Conservation (phyloP, 1,140 invertebrate genomes). For the Aphis craccivora region DNA sequence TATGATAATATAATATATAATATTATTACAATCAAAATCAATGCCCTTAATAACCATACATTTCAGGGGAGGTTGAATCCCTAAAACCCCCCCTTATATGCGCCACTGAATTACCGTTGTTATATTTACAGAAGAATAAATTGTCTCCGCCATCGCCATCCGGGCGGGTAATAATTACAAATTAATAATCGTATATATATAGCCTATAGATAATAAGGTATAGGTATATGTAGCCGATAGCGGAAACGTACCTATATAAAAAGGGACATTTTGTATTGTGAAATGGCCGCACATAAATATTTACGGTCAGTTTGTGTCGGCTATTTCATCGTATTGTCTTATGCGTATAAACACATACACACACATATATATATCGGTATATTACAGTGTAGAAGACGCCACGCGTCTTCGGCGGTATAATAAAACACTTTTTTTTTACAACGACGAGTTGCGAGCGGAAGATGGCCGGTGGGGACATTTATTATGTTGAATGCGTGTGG, state of each 20-base stretch:
- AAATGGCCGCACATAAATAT: not conserved
- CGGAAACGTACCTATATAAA: not conserved
- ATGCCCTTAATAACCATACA: no score
- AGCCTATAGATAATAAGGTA: not conserved
- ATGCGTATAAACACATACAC: not conserved
- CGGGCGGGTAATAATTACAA: not conserved
- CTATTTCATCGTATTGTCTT: conserved; percentile 16
- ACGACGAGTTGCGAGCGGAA: not conserved
- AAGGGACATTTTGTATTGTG: not conserved
- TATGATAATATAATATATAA: no score
- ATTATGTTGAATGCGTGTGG: not conserved
- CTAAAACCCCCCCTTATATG: no score
- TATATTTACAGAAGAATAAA: not conserved
- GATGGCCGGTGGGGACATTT: not conserved
- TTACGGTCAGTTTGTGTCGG: not conserved
- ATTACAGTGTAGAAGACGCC: not conserved
- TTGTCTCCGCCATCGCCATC: not conserved
- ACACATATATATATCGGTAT: not conserved
- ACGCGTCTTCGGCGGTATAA: not conserved
- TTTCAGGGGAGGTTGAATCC: no score
- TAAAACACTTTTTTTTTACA: not conserved
- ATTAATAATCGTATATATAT: not conserved
- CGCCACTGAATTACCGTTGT: no score
- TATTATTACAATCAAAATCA: no score
- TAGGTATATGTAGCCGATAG: not conserved